Conservation (phyloP, 2,797 vertebrate species). For the Channallabes apus region DNA sequence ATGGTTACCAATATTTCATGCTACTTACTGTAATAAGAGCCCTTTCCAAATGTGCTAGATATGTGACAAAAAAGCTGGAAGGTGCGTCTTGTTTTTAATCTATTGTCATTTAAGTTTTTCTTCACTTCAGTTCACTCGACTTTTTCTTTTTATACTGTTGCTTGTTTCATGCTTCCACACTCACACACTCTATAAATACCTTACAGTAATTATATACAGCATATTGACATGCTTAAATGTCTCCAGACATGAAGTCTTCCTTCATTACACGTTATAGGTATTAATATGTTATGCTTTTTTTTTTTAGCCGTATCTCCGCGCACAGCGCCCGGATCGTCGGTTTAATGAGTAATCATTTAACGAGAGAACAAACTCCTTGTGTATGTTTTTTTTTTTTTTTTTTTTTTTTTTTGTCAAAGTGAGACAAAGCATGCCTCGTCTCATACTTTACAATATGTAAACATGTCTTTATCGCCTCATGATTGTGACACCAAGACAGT, state of each 20-base stretch:
- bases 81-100: no score
- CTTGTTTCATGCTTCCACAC: not conserved
- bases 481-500: slow-evolving; percentile 51
- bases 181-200: not conserved
- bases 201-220: not conserved
- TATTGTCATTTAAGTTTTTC: not conserved
- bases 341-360: slow-evolving; percentile 26
- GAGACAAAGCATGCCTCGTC: slow-evolving; percentile 38
- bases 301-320: not conserved
- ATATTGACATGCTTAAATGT: not conserved
- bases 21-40: not conserved
- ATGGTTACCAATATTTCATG: not conserved
- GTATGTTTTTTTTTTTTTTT: slow-evolving; percentile 25
- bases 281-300: not conserved
- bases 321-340: not conserved
- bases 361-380: slow-evolving; percentile 15
- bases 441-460: slow-evolving; percentile 53
- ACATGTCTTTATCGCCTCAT: slow-evolving; percentile 52
- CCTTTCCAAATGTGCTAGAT: not conserved
- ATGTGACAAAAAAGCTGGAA: not conserved
- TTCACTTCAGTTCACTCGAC: not conserved
- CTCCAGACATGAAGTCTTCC: not conserved
- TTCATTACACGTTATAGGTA: not conserved
- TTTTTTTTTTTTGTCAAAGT: no score
- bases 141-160: not conserved